Evolutionary conservation across 2,888 invertebrate species (phyloP), one percentile per base, ranked within the genome.

Genomic region (Homarus gammarus): DNA sequence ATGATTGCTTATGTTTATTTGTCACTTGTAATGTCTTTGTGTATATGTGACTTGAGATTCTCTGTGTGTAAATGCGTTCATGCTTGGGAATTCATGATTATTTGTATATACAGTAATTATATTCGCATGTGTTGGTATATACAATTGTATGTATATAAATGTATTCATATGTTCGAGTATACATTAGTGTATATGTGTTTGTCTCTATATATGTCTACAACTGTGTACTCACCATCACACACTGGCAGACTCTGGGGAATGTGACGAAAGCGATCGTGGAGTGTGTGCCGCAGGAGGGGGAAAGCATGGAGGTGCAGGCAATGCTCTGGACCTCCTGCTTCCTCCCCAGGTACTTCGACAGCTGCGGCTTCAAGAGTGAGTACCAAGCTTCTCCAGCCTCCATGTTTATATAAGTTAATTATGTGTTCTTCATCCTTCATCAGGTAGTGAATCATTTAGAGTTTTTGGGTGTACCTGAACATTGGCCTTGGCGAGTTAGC

Each of bases 351-450:
- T n/a, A 56, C 1, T 79, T 79, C 56, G n/a, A 56, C 56, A 79
- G 56, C 1, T 79, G 78, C n/a, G 78, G 78, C 31, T 79, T 79
- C n/a, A 79, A 61, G 56, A 79, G 78, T 79, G 33, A 79, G 78
- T 79, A 3, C 12, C 1, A 5, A 31, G n/a, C 22, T 18, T 18
- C 31, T 64, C n/a, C 31, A 31, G 6, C 10, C 27, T 18, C 61
- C n/a, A 72, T 31, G 31, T 1, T 27, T 72, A 8, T 31, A 18
- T 27, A 2, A 27, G 2, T 18, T 31, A 31, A 72, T 27, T 15
- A 72, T 18, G 31, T 27, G 10, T 33, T 1, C 31, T 72, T 31
- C 61, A 61, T 61, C 18, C 61, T 61, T 61, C 61, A 2, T 61
- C 27, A 2, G 27, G 27, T 27, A 72, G 10, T 8, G 22, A 6